These are phyloP conservation scores for Struthidea cinerea DNA, from an alignment of 2,113 vertebrate species.

Conservation along the genomic window DNA sequence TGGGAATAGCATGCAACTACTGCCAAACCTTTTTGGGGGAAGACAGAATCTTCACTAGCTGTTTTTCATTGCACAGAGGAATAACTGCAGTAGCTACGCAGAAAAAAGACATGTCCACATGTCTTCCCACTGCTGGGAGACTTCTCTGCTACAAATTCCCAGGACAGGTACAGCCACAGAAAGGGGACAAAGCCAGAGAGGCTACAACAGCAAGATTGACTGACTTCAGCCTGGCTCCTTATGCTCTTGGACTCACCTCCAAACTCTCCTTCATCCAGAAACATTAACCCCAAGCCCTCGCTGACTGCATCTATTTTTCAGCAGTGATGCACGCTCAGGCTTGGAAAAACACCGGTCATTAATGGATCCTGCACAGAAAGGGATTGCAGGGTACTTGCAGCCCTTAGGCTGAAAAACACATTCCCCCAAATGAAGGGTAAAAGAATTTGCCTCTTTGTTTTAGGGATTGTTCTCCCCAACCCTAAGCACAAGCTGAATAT, in stretches of 20 bases:
- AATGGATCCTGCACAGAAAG: not conserved
- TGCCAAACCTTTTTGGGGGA: not conserved
- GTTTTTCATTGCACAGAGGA: not conserved
- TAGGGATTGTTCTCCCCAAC: not conserved
- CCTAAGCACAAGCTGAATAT: slow-evolving; percentile 31
- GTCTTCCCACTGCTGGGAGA: not conserved
- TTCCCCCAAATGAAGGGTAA: slow-evolving; percentile 8
- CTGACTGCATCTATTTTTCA: not conserved
- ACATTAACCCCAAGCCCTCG: not conserved
- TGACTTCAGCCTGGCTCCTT: not conserved
- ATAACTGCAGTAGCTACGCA: not conserved
- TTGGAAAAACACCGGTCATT: not conserved
- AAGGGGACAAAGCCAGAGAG: not conserved
- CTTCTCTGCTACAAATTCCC: not conserved
- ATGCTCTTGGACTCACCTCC: not conserved
- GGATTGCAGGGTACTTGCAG: not conserved
- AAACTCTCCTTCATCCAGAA: slow-evolving; percentile 6
- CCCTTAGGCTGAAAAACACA: not conserved
- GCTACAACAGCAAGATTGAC: not conserved
- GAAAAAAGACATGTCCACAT: not conserved
- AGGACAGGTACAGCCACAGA: not conserved
- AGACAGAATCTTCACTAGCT: not conserved
- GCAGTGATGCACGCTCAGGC: not conserved
- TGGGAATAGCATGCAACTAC: not conserved
- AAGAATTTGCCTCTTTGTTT: slow-evolving; percentile 57